These are phyloP conservation scores for Limnodromus scolopaceus DNA, from an alignment of 2,797 vertebrate species.

Conservation along the genomic window DNA sequence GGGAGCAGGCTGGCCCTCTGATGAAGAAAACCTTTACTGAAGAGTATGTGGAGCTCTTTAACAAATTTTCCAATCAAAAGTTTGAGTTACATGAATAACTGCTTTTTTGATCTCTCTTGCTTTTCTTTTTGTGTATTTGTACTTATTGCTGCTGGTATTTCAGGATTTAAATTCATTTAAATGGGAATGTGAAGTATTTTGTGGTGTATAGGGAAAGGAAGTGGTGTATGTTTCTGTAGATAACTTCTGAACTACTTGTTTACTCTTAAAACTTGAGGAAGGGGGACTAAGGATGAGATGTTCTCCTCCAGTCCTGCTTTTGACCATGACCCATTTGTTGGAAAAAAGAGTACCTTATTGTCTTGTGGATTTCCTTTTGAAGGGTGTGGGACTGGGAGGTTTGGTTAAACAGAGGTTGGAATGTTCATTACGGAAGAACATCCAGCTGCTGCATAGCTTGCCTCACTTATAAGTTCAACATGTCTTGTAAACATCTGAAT, in stretches of 20 bases:
- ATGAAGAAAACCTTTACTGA: background rate
- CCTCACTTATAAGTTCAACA: background rate
- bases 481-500: background rate
- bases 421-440: background rate
- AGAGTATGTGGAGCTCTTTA: background rate
- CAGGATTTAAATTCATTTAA: background rate
- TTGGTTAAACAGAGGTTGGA: background rate
- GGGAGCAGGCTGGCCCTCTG: background rate
- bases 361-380: background rate
- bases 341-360: background rate
- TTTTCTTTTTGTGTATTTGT: background rate
- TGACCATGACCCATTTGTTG: background rate
- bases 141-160: background rate
- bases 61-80: background rate
- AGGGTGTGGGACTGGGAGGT: background rate
- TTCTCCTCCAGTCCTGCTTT: background rate
- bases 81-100: background rate
- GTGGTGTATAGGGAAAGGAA: background rate
- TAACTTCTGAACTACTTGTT: background rate
- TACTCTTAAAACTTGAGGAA: background rate
- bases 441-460: background rate
- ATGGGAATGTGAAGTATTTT: background rate
- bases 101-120: background rate
- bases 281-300: background rate
- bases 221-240: background rate